Percentiles rank a stretch among this genome's conserved stretches.
phyloP scores from a whole-genome alignment of 2,113 vertebrate species.

The Paradisaea rubra region DNA sequence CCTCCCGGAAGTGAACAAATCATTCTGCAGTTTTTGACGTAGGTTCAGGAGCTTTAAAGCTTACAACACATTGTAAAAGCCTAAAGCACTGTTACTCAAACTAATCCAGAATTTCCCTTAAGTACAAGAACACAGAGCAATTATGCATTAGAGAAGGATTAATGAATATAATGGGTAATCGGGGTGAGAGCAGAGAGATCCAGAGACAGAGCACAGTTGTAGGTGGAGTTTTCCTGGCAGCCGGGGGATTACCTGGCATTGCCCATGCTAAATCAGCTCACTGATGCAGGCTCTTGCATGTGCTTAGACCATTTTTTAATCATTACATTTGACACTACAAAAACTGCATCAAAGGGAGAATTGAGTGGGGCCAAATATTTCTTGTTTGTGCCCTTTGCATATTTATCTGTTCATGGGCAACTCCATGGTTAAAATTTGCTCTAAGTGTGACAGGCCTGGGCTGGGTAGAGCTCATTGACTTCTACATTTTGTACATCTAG shows the following conservation, averaged over 20 bases:
- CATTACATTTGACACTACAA: neutral
- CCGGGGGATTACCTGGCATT: neutral
- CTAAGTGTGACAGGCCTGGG: neutral
- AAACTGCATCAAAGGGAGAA: neutral
- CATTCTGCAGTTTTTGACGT: neutral
- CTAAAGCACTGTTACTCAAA: neutral
- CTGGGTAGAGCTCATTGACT: neutral
- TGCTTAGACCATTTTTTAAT: neutral
- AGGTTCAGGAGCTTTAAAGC: neutral
- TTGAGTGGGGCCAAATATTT: neutral
- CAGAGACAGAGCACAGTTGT: neutral
- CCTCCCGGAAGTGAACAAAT: neutral
- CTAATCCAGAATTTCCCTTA: neutral
- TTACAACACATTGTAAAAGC: neutral
- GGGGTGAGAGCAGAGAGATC: neutral
- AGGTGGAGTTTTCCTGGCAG: neutral
- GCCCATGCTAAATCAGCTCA: neutral
- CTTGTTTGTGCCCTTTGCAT: neutral
- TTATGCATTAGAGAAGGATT: neutral
- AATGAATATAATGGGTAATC: neutral
- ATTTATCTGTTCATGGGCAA: neutral
- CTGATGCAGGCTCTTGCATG: neutral
- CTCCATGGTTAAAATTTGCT: neutral
- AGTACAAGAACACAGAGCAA: neutral
- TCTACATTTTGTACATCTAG: neutral